phyloP scores from a whole-genome alignment of 2,888 invertebrate species.

The Keiferia lycopersicella region DNA sequence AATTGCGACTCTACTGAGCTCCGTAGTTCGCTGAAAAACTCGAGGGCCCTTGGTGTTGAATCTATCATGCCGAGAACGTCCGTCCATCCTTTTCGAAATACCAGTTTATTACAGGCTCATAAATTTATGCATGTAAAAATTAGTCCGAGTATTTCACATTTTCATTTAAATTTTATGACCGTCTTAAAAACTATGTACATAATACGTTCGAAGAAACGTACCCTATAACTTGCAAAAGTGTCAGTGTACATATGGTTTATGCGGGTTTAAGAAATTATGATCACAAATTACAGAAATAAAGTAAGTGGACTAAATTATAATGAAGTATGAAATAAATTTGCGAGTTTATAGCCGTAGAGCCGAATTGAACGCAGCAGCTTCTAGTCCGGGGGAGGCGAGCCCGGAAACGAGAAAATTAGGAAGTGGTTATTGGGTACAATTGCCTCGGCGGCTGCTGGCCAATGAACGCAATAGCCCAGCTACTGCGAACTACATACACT shows the following conservation, averaged over 20 bases:
- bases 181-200: not conserved
- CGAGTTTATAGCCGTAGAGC: conserved; percentile 17
- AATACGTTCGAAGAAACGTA: not conserved
- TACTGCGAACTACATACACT: conserved; percentile 5
- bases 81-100: conserved; percentile 40
- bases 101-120: conserved; percentile 18
- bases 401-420: conserved; percentile 77
- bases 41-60: conserved; percentile 41
- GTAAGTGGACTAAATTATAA: not conserved
- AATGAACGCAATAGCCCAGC: conserved; percentile 10
- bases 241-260: not conserved
- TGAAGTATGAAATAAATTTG: conserved; percentile 24
- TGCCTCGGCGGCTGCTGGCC: conserved; percentile 47
- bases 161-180: not conserved
- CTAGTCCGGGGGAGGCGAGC: conserved; percentile 34
- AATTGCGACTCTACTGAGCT: conserved; percentile 53
- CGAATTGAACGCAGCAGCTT: conserved; percentile 31
- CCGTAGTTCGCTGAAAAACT: conserved; percentile 38
- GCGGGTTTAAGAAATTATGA: not conserved
- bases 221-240: not conserved
- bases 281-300: not conserved
- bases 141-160: not conserved
- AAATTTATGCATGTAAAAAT: conserved; percentile 18
- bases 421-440: conserved; percentile 75
- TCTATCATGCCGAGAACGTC: conserved; percentile 35